Evolutionary conservation across 2,888 invertebrate species (phyloP), one percentile per base, ranked within the genome.

Genomic region (Seira ritae): DNA sequence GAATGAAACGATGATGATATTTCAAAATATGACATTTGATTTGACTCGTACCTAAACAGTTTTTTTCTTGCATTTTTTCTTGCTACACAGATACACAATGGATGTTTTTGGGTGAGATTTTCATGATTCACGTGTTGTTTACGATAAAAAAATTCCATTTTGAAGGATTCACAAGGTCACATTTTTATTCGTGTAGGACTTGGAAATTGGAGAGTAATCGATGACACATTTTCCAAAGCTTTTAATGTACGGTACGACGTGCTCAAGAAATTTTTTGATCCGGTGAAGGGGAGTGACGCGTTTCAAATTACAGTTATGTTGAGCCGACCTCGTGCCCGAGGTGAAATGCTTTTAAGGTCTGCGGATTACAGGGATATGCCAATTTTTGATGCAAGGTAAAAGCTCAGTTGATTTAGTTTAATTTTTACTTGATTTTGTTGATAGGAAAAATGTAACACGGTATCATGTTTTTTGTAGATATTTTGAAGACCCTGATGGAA

Each of bases 281-380:
- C 87, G 0, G 75, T 88, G 3, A 86, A 85, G 42, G 88, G 88
- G 6, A 84, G 68, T 70, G 88, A 88, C 67, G 87, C 87, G 0
- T 88, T 88, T 77, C 87, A 87, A 85, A 85, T 87, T 22, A 86
- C 87, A 10, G 88, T 88, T 46, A 88, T 88, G 86, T 79, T 87
- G 42, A 87, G 88, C 84, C 85, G 88, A 20, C 88, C 88, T 0
- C 84, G 86, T 75, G 85, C 85, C 12, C 71, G 88, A 12, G 88
- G 88, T 1, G 77, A 68, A 46, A 84, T 88, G 80, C 62, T 84
- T 10, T 75, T 88, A 0, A 72, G 77, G 60, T 88, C 88, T 1
- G 79, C 86, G 0, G 81, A 88, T 69, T 88, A 83, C 69, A 84
- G 77, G 65, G 87, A 88, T 70, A 84, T 77, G 17, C 86, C 85